Evolutionary conservation across 2,797 vertebrate species (phyloP), one percentile per base, ranked within the genome.

Genomic region (Tapera naevia): DNA sequence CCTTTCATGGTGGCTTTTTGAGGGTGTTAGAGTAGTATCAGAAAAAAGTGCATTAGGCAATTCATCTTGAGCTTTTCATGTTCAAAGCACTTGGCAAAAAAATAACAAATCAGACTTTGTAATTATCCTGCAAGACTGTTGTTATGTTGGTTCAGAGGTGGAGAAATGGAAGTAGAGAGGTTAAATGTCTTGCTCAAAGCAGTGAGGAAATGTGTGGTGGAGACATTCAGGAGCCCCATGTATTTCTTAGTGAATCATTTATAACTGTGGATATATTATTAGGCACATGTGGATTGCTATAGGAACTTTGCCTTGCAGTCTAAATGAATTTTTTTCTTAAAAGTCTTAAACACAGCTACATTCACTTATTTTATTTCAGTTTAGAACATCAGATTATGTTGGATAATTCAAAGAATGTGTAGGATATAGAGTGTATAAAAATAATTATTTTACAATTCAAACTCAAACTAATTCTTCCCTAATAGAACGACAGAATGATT

Each of bases 201-300:
- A 74, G 58, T 32, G 64, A 95, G 93, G 87, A 95, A 96, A 16
- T 87, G 67, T 93, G 90, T 95, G 93, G 94, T 91, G 60, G 95
- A 95, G 96, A 96, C 93, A 86, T 78, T 71, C 72, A 92, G 94
- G 92, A 97, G 93, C 92, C 92, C 87, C 87, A 64, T 1, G 0
- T 91, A 66, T 94, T 94, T 95, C 71, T 93, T 80, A 92, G 83
- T 95, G 82, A 95, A 94, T 94, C 88, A 91, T 94, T 94, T 94
- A 95, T 95, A 88, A 30, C 48, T 90, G 60, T 69, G 94, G 80
- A 74, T 71, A 18, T 91, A 69, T 73, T 88, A 89, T 90, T 90
- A 93, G 90, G 80, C 78, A 84, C 94, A 86, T 88, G 39, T 70
- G 83, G 73, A 67, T 80, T 95, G 74, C 80, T 94, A 73, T 76